Evolutionary conservation across 2,797 vertebrate genomes (phyloP).

Genomic region (Sarcophilus harrisii): DNA sequence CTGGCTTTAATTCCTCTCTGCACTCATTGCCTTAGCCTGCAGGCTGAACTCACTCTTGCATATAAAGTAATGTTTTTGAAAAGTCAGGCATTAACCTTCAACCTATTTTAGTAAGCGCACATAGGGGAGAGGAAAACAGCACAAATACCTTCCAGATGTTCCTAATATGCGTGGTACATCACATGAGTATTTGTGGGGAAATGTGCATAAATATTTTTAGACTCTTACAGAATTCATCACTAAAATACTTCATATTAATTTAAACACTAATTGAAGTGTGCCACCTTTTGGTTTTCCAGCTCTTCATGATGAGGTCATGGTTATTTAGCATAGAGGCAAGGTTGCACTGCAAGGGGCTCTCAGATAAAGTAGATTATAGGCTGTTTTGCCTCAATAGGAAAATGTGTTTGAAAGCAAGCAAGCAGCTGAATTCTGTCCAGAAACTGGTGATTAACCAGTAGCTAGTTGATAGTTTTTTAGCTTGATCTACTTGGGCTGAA

Average conservation of each 20-base stretch:
- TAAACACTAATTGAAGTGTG: slow-evolving; percentile 48
- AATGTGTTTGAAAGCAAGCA: slow-evolving; percentile 17
- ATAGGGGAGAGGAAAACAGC: background rate
- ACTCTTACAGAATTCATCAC: slow-evolving; percentile 25
- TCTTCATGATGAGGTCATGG: slow-evolving; percentile 36
- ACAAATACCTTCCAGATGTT: slow-evolving; percentile 19
- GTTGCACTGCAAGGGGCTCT: slow-evolving; percentile 56
- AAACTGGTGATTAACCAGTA: background rate
- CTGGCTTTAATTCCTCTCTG: background rate
- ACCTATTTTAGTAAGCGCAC: slow-evolving; percentile 31
- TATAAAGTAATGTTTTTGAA: slow-evolving; percentile 25
- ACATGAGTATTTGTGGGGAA: slow-evolving; percentile 47
- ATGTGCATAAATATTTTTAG: slow-evolving; percentile 31
- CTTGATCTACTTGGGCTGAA: slow-evolving; percentile 10
- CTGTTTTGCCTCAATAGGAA: background rate
- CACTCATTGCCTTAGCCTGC: background rate
- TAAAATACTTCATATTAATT: slow-evolving; percentile 57
- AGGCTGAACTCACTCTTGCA: background rate
- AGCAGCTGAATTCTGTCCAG: slow-evolving; percentile 20
- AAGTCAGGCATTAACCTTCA: slow-evolving; percentile 23
- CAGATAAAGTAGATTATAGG: background rate
- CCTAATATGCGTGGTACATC: slow-evolving; percentile 37
- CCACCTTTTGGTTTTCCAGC: slow-evolving; percentile 50
- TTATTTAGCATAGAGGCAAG: slow-evolving; percentile 27
- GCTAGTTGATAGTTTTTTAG: slow-evolving; percentile 5